Percentiles rank a stretch among this genome's conserved stretches.
These are phyloP conservation scores for Sphaerodactylus townsendi DNA, from an alignment of 2,113 vertebrate genomes.

Conservation along the genomic window DNA sequence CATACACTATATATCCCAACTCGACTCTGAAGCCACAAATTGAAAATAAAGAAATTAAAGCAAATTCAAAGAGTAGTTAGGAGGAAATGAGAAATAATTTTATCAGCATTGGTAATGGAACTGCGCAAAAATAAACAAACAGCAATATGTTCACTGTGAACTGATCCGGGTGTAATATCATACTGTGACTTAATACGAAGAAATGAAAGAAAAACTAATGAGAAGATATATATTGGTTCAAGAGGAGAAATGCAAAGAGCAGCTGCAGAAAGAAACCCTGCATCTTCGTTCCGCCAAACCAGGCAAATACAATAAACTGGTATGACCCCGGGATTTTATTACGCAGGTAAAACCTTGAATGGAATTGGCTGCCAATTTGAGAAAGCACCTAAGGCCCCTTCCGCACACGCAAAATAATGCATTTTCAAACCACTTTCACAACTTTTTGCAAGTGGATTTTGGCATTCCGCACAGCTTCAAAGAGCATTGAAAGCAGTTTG, in stretches of 20 bases:
- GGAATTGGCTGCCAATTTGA: neutral
- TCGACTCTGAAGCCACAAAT: neutral
- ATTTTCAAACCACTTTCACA: no score
- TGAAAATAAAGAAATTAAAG: slow-evolving; percentile 5
- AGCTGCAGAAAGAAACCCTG: slow-evolving; percentile 13
- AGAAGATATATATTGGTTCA: neutral
- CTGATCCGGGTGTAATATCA: neutral
- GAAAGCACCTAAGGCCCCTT: slow-evolving; percentile 5
- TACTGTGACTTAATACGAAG: neutral
- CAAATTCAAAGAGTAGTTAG: neutral
- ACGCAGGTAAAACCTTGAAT: neutral
- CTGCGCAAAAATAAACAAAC: neutral
- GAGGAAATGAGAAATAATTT: neutral
- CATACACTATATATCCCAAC: neutral
- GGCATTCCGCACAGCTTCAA: no score
- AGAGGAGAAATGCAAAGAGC: neutral
- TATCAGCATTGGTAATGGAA: neutral
- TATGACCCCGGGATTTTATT: neutral
- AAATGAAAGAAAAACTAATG: slow-evolving; percentile 20
- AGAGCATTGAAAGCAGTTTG: no score
- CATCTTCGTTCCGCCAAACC: neutral
- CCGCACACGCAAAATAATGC: no score
- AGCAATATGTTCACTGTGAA: neutral
- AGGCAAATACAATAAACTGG: slow-evolving; percentile 2
- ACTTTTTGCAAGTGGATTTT: no score